Evolutionary conservation across 2,888 invertebrate genomes (phyloP).

Genomic region (Clusia tigrina): DNA sequence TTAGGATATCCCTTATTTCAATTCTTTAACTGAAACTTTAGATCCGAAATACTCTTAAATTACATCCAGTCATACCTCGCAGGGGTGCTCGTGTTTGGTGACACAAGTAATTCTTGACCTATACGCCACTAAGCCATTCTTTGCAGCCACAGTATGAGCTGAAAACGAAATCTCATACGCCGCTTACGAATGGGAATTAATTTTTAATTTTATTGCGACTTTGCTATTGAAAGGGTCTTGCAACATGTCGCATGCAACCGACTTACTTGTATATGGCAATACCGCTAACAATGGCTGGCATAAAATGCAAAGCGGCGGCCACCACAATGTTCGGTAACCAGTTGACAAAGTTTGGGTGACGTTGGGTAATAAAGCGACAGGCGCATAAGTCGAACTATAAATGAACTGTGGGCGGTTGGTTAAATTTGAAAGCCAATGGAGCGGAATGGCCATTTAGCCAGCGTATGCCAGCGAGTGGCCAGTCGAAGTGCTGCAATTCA

Average conservation of each 20-base stretch:
- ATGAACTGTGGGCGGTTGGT: not conserved
- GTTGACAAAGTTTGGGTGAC: not conserved
- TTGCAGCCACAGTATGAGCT: no score
- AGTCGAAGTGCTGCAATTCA: not conserved
- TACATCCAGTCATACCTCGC: no score
- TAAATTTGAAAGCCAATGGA: no score
- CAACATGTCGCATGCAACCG: not conserved
- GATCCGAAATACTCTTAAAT: no score
- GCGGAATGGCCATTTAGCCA: not conserved
- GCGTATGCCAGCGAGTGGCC: not conserved
- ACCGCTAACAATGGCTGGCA: slow-evolving; percentile 2
- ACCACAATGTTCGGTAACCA: not conserved
- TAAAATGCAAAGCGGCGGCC: not conserved
- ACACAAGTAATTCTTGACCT: no score
- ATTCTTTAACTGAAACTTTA: no score
- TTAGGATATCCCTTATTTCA: no score
- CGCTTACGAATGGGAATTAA: no score
- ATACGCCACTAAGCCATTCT: no score
- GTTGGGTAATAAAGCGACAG: not conserved
- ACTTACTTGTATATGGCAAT: not conserved
- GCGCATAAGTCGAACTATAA: not conserved
- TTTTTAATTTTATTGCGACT: slow-evolving; percentile 32
- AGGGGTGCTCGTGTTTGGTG: no score
- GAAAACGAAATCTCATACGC: no score
- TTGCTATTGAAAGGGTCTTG: slow-evolving; percentile 39